Conservation (phyloP, 2,797 vertebrate genomes). For the Emydoidea blandingii region DNA sequence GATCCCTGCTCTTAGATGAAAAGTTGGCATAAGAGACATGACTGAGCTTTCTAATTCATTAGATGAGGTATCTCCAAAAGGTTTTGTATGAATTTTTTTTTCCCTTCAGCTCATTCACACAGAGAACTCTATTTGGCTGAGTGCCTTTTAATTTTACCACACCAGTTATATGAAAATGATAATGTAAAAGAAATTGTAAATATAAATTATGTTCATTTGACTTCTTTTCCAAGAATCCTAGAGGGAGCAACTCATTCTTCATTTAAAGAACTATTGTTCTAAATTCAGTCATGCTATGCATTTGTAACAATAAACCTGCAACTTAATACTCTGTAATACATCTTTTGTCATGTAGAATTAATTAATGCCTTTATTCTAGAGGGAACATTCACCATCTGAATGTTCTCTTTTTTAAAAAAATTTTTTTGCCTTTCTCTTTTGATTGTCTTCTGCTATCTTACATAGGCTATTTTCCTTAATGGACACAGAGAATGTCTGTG, state of each 20-base stretch:
- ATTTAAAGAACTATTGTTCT: neutral
- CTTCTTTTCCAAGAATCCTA: neutral
- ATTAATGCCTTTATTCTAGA: neutral
- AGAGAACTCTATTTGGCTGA: neutral
- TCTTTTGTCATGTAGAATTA: neutral
- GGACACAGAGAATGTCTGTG: neutral
- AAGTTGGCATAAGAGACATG: neutral
- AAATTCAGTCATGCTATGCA: neutral
- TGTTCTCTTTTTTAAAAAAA: no score
- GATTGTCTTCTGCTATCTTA: neutral
- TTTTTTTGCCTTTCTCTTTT: accelerated
- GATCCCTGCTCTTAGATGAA: neutral
- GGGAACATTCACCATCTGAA: neutral
- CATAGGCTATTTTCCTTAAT: neutral
- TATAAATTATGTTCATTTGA: constrained; percentile 8
- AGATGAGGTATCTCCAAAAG: neutral
- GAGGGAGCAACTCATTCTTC: neutral
- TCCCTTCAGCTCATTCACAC: neutral
- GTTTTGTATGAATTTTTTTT: neutral
- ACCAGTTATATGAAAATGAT: neutral
- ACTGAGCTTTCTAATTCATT: constrained; percentile 4
- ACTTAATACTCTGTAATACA: neutral
- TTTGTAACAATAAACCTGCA: neutral
- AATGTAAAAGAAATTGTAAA: neutral
- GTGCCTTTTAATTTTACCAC: neutral